These are phyloP conservation scores for Eubasilissa regina DNA, from an alignment of 1,140 invertebrate genomes.

Conservation along the genomic window DNA sequence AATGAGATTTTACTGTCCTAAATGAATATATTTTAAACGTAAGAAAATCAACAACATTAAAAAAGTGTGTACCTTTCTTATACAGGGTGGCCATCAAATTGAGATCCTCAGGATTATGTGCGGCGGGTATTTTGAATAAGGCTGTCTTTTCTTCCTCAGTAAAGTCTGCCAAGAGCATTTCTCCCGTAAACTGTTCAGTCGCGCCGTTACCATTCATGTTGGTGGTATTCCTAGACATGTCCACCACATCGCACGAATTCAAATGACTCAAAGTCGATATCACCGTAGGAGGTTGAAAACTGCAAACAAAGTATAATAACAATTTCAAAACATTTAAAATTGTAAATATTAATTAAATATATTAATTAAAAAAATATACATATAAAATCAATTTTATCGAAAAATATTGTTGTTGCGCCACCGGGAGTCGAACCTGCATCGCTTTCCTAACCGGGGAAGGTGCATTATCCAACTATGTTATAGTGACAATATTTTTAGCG, in stretches of 20 bases:
- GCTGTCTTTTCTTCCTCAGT: conserved; percentile 77
- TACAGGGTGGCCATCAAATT: conserved; percentile 83
- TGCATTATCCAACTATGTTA: too few species aligned
- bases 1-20: too few species aligned
- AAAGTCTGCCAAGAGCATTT: conserved; percentile 74
- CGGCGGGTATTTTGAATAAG: conserved; percentile 79
- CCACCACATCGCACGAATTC: conserved; percentile 63
- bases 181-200: conserved; percentile 63
- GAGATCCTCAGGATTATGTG: conserved; percentile 83
- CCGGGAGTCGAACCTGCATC: too few species aligned
- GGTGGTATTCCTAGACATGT: conserved; percentile 50
- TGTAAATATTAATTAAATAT: too few species aligned
- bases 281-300: conserved; percentile 70
- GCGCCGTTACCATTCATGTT: conserved; percentile 41
- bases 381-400: too few species aligned
- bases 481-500: too few species aligned
- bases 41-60: too few species aligned
- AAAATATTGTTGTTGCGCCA: too few species aligned
- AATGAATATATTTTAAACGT: too few species aligned
- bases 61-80: conserved; percentile 67
- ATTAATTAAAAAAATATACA: too few species aligned
- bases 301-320: conserved; percentile 47
- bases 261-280: conserved; percentile 64
- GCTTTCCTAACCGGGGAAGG: too few species aligned
- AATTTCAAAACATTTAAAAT: too few species aligned